Conservation (phyloP, 2,113 vertebrate genomes). For the Nymphicus hollandicus region DNA sequence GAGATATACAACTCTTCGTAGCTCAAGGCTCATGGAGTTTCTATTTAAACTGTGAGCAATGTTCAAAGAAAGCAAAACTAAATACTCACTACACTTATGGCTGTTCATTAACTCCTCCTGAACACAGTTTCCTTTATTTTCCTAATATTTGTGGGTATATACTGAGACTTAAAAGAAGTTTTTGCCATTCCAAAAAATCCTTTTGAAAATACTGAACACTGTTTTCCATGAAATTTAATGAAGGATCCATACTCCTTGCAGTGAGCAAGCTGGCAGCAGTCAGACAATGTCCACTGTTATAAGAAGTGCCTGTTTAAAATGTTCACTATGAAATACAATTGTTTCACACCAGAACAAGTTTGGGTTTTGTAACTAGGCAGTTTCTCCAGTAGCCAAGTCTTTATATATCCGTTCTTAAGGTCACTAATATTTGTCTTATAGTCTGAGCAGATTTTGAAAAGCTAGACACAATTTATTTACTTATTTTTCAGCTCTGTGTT, state of each 20-base stretch:
- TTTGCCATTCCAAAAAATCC: not conserved
- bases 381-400: not conserved
- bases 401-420: not conserved
- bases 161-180: not conserved
- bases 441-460: not conserved
- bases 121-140: not conserved
- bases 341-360: not conserved
- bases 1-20: not conserved
- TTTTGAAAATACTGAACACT: not conserved
- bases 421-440: not conserved
- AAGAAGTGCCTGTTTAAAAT: not conserved
- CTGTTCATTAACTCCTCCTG: not conserved
- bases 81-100: not conserved
- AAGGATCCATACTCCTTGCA: not conserved
- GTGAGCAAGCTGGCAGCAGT: not conserved
- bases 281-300: not conserved
- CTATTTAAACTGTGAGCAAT: not conserved
- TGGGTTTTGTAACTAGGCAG: not conserved
- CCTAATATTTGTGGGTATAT: not conserved
- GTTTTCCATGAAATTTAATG: not conserved
- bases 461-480: not conserved
- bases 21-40: not conserved
- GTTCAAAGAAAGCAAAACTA: not conserved
- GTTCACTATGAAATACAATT: not conserved
- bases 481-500: not conserved